phyloP scores from a whole-genome alignment of 2,888 invertebrate species.

The Stramonita haemastoma region DNA sequence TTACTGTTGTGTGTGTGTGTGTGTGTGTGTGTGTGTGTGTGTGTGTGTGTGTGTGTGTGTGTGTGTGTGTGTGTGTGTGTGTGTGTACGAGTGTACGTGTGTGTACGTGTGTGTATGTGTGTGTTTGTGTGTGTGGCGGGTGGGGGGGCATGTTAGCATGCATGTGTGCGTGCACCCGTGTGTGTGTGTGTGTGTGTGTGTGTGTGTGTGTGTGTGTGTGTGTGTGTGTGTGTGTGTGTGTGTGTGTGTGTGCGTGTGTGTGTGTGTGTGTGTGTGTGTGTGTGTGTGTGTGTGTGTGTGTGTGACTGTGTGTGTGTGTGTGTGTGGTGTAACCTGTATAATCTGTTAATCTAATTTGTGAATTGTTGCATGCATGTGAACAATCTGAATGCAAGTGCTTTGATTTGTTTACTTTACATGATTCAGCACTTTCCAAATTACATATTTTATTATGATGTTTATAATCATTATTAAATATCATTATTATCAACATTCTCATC shows the following conservation, averaged over 20 bases:
- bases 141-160: neutral
- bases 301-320: too few species aligned
- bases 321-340: too few species aligned
- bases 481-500: too few species aligned
- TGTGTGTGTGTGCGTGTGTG: neutral
- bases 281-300: neutral
- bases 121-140: neutral
- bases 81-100: neutral
- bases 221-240: neutral
- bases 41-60: neutral
- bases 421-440: too few species aligned
- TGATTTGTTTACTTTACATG: too few species aligned
- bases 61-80: neutral
- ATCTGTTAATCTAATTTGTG: too few species aligned
- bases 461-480: too few species aligned
- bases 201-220: constrained; percentile 1
- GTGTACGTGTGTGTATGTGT: neutral
- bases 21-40: neutral
- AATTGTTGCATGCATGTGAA: too few species aligned
- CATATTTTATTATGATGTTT: too few species aligned
- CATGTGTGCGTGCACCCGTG: constrained; percentile 13
- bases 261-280: neutral
- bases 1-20: neutral
- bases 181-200: constrained; percentile 15
- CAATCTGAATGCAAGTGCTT: too few species aligned